These are phyloP conservation scores for Stenoptilia bipunctidactyla DNA, from an alignment of 2,888 invertebrate genomes.

Conservation along the genomic window DNA sequence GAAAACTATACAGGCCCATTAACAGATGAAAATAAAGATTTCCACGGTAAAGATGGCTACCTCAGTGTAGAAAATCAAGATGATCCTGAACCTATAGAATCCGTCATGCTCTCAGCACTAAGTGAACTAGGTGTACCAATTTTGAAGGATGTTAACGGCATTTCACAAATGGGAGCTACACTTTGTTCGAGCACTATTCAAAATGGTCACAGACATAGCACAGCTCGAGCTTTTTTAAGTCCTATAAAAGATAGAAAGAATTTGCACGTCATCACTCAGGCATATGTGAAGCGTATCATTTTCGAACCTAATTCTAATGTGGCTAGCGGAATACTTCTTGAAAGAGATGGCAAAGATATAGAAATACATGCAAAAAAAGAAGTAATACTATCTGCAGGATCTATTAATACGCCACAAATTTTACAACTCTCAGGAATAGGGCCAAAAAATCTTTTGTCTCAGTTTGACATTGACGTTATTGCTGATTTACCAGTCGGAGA, in stretches of 20 bases:
- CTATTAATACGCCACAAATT: conserved; percentile 63
- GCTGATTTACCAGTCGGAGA: conserved; percentile 61
- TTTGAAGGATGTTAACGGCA: conserved; percentile 44
- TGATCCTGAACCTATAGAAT: conserved; percentile 24
- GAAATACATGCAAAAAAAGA: conserved; percentile 49
- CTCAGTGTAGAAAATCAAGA: conserved; percentile 38
- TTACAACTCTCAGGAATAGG: conserved; percentile 67
- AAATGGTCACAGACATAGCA: conserved; percentile 56
- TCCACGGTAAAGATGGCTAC: conserved; percentile 46
- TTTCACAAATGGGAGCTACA: conserved; percentile 56
- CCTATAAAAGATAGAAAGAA: conserved; percentile 42
- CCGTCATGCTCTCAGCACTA: conserved; percentile 36
- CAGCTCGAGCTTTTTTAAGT: conserved; percentile 64
- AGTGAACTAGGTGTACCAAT: conserved; percentile 48
- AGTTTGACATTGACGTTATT: conserved; percentile 41
- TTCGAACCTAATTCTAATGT: conserved; percentile 58
- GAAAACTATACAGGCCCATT: conserved; percentile 37
- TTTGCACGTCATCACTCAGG: conserved; percentile 57
- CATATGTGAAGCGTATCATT: conserved; percentile 62
- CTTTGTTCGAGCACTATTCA: conserved; percentile 50
- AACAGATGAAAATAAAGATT: conserved; percentile 23
- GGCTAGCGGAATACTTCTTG: conserved; percentile 42
- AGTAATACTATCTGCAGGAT: conserved; percentile 59
- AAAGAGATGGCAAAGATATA: conserved; percentile 38
- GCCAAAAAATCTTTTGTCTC: conserved; percentile 41